Evolutionary conservation across 1,140 invertebrate species (phyloP), one percentile per base, ranked within the genome.

Genomic region (Galleria mellonella): DNA sequence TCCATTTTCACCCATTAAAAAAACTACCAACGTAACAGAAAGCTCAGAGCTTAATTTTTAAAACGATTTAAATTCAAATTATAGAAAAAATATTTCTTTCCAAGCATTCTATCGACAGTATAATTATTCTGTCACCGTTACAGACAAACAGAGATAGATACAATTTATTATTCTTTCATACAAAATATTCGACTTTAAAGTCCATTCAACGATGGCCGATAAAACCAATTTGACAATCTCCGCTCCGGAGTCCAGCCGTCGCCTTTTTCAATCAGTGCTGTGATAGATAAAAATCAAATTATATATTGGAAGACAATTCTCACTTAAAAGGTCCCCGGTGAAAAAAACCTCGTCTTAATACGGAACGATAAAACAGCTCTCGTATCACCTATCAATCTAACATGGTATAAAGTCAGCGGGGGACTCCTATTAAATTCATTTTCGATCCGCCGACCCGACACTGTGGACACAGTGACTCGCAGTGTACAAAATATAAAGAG

Each of bases 301-400:
- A 41, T 55, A 42, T 48, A 51, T 39, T 43, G 49, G 53, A 61
- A 69, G 61, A 69, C 62, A 69, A 74, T 69, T 74, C 63, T 65
- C 65, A 64, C 71, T 71, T 54, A 58, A 58, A 62, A 52, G 67
- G 56, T 61, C 61, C 59, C 61, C 51, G 60, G 54, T 48, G 55
- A 53, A 61, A 69, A 64, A 66, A 63, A 66, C 36, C 30, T 44
- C 38, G 53, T 51, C 43, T 41, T 51, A 42, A 51, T 35, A 45
- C 47, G 51, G 51, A 37, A 62, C 66, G 59, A 70, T 62, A 62
- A 62, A 57, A 56, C 51, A 42, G 44, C 56, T 63, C 52, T 55
- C 60, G 47, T 76, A 76, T 75, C 72, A 64, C 66, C 72, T 67
- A 76, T 76, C 70, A 76, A 76, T 76, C 72, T 71, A 69, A 67